Evolutionary conservation across 1,140 invertebrate species (phyloP).

Genomic region (Drosophila aff.): DNA sequence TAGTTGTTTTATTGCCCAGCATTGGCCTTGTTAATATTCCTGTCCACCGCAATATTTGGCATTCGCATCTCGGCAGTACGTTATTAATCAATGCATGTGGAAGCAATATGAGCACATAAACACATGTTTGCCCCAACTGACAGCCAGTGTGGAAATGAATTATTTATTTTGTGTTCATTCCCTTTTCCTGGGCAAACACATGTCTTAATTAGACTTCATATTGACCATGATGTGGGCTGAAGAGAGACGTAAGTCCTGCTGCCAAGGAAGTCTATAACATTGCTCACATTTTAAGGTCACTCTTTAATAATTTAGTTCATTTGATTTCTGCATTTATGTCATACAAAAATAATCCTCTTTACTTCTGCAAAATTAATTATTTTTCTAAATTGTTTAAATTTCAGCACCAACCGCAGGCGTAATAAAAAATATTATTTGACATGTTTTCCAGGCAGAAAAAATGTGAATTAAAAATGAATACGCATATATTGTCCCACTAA

Average conservation of each 20-base stretch:
- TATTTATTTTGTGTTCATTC: conserved; percentile 64
- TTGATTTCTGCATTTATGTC: neutral
- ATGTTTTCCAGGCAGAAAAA: conserved; percentile 12
- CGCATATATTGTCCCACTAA: neutral
- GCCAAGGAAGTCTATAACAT: too few relatives aligned
- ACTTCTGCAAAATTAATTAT: neutral
- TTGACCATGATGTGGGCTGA: conserved; percentile 13
- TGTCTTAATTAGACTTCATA: conserved; percentile 47
- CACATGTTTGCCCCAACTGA: conserved; percentile 54
- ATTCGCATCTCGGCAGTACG: conserved; percentile 25
- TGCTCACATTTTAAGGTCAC: neutral
- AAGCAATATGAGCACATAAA: conserved; percentile 25
- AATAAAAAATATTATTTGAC: conserved; percentile 31
- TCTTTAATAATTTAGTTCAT: neutral
- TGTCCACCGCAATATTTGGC: conserved; percentile 30
- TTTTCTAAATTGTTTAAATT: conserved; percentile 8
- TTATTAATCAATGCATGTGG: conserved; percentile 64
- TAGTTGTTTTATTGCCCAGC: conserved; percentile 35
- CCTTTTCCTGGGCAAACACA: conserved; percentile 51
- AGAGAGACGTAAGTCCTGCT: neutral
- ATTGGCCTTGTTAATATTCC: conserved; percentile 36
- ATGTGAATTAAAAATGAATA: conserved; percentile 38
- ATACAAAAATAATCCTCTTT: neutral
- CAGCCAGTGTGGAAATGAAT: conserved; percentile 52
- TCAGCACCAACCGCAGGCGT: conserved; percentile 14